Evolutionary conservation across 35 echinoderm and acorn worm genomes (phyloP).

Genomic region (Stichopus chloronotus): DNA sequence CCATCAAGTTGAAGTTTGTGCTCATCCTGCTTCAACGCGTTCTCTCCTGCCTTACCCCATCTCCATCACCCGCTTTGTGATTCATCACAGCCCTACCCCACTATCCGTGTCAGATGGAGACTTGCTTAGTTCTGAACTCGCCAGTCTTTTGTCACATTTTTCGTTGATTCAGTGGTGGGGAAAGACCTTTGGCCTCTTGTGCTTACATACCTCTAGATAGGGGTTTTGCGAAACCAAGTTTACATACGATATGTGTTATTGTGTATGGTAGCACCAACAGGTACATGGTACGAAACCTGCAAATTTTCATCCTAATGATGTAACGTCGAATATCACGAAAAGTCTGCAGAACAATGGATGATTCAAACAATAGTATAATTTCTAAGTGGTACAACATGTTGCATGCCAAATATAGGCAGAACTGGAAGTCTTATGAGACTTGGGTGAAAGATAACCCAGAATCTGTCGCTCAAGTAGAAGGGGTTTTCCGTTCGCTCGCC

Average conservation of each 20-base stretch:
- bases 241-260: neutral
- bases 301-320: too few species aligned
- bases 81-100: too few species aligned
- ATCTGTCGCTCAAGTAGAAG: slow-evolving; percentile 39
- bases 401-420: slow-evolving; percentile 42
- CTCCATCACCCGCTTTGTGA: too few species aligned
- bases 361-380: slow-evolving; percentile 9
- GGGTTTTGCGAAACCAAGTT: neutral
- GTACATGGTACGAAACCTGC: neutral
- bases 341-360: slow-evolving; percentile 13
- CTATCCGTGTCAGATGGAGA: too few species aligned
- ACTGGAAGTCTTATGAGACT: slow-evolving; percentile 53
- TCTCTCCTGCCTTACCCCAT: too few species aligned
- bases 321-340: too few species aligned
- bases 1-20: too few species aligned
- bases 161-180: too few species aligned
- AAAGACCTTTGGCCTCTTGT: neutral
- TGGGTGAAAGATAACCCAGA: slow-evolving; percentile 58
- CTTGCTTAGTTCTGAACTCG: too few species aligned
- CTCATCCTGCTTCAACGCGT: too few species aligned
- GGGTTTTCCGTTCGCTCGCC: slow-evolving; percentile 37
- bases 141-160: too few species aligned
- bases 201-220: neutral
- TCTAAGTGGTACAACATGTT: slow-evolving; percentile 23
- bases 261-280: neutral